Evolutionary conservation across 2,797 vertebrate genomes (phyloP), one percentile per base, ranked within the genome.

Genomic region (Micropoecilia bifurca): DNA sequence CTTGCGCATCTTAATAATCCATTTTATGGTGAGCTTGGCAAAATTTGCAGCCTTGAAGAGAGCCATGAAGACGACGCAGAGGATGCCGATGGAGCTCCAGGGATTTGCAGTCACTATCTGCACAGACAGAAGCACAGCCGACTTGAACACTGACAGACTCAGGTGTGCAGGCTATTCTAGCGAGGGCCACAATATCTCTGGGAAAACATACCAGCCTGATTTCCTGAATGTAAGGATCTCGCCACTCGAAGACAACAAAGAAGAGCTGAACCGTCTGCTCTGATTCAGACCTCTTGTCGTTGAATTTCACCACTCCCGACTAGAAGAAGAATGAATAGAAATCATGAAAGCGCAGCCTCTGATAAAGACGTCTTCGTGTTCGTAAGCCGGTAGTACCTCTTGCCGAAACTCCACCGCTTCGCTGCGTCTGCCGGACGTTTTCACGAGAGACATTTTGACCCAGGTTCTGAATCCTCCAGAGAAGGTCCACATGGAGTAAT

Each of bases 381-480:
- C 18, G 0, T 1, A 25, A 55, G 33, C 3, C 12, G 2, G 41
- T 50, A 59, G 50, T 90, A 98, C 97, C 97, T 99, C 98, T 86
- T 99, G 98, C 25, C 97, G 97, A 95, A 99, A 99, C 91, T 99
- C 98, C 13, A 98, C 94, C 0, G 97, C 95, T 73, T 98, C 95
- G 1, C 94, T 93, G 16, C 88, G 96, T 90, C 96, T 96, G 77
- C 97, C 98, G 16, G 96, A 96, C 1, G 99, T 99, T 92, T 94
- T 96, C 87, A 99, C 97, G 78, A 99, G 91, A 55, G 98, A 99
- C 98, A 99, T 99, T 95, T 99, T 99, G 80, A 99, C 97, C 98
- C 98, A 99, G 43, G 99, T 99, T 69, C 98, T 96, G 95, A 99
- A 99, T 73, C 98, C 98, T 33, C 98, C 98, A 0, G 98, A 99